Evolutionary conservation across 2,797 vertebrate species (phyloP), one percentile per base, ranked within the genome.

Genomic region (Characodon lateralis): DNA sequence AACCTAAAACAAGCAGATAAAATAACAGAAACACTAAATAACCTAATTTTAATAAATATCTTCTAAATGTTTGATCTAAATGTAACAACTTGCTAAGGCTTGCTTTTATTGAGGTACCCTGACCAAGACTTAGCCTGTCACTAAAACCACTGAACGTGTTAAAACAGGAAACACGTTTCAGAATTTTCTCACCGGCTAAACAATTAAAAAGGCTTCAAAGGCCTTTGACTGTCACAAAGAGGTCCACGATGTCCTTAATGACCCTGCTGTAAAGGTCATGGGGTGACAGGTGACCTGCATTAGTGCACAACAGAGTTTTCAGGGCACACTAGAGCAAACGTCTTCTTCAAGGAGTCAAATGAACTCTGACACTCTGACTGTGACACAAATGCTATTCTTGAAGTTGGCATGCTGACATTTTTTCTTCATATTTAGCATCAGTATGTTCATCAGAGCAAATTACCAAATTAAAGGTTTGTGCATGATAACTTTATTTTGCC

Each of bases 131-230:
- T 48, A 65, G 50, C 80, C 43, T 78, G 76, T 75, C 71, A 28
- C 73, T 63, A 56, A 77, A 80, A 55, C 69, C 71, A 51, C 86
- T 74, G 83, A 91, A 89, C 89, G 91, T 90, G 90, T 78, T 28
- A 84, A 56, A 77, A 88, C 89, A 95, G 94, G 92, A 95, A 94
- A 91, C 85, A 26, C 72, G 81, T 82, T 77, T 39, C 81, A 83
- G 82, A 86, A 84, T 88, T 88, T 89, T 92, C 82, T 85, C 90
- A 91, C 91, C 85, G 58, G 55, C 43, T 78, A 73, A 68, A 78
- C 88, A 89, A 75, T 71, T 72, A 86, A 69, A 69, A 69, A 71
- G 81, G 90, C 90, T 91, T 94, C 77, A 95, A 94, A 94, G 87
- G 81, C 68, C 24, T 69, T 48, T 65, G 65, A 87, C 91, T 90